Conservation (phyloP, 2,797 vertebrate species). For the Pterois miles region DNA sequence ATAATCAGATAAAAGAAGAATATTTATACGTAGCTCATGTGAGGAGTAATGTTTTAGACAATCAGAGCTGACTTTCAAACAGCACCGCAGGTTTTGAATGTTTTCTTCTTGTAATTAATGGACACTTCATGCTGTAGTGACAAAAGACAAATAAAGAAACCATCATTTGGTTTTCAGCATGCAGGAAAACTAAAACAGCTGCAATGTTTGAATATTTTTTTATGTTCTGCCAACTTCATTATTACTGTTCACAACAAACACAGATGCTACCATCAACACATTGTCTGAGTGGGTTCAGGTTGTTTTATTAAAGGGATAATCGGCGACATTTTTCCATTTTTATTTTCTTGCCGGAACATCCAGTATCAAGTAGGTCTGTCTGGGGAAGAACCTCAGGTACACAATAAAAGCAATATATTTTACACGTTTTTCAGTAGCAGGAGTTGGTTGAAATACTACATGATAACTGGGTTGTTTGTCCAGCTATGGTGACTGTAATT, state of each 20-base stretch:
- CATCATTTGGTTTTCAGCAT: not conserved
- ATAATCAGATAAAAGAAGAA: not conserved
- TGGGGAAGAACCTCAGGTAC: too few species aligned
- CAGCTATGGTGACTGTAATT: too few species aligned
- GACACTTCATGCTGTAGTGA: conserved; percentile 8
- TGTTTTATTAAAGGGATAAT: not conserved
- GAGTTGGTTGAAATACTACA: not conserved
- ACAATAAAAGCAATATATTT: too few species aligned
- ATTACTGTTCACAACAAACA: not conserved
- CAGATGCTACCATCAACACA: not conserved
- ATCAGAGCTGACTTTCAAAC: not conserved
- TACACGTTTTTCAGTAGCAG: too few species aligned
- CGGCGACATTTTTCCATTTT: not conserved
- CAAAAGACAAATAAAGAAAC: conserved; percentile 1
- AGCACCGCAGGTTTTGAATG: not conserved
- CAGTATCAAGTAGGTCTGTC: not conserved
- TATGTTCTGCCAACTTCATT: not conserved
- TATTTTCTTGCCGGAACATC: not conserved
- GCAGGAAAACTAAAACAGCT: not conserved
- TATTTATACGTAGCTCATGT: not conserved
- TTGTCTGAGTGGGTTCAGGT: not conserved
- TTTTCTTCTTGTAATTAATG: not conserved
- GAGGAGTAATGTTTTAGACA: not conserved
- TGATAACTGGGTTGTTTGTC: not conserved
- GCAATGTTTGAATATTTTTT: not conserved